phyloP scores from a whole-genome alignment of 2,888 invertebrate genomes.

The Gymnoscelis rufifasciata region DNA sequence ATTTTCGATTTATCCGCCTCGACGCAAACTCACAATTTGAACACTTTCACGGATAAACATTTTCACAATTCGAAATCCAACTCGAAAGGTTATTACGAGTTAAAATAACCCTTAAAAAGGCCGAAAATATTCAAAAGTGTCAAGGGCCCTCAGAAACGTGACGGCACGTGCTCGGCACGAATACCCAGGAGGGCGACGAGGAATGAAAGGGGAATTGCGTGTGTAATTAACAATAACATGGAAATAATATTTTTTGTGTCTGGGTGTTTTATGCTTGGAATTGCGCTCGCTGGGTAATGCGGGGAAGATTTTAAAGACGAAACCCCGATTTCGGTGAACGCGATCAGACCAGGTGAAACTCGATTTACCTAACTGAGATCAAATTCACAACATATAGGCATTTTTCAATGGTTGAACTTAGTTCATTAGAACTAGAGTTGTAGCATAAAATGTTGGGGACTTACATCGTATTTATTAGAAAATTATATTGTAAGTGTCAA shows the following conservation, averaged over 20 bases:
- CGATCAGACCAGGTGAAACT: too few relatives aligned
- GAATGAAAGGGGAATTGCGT: background rate
- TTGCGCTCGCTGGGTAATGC: background rate
- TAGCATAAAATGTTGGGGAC: too few relatives aligned
- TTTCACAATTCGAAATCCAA: slow-evolving; percentile 4
- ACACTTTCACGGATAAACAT: background rate
- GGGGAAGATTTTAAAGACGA: too few relatives aligned
- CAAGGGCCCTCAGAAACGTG: slow-evolving; percentile 1
- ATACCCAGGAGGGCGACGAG: background rate
- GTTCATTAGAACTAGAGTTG: too few relatives aligned
- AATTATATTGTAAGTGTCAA: too few relatives aligned
- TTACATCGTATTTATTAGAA: too few relatives aligned
- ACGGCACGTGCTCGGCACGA: background rate
- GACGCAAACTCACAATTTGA: too few relatives aligned
- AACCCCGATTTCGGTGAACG: too few relatives aligned
- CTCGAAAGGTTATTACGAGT: background rate
- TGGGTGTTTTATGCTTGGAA: background rate
- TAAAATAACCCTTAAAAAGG: slow-evolving; percentile 1
- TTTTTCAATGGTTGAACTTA: too few relatives aligned
- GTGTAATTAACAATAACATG: background rate
- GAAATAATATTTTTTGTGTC: background rate
- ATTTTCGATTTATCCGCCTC: too few relatives aligned
- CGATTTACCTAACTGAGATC: too few relatives aligned
- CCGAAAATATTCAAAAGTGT: slow-evolving; percentile 1
- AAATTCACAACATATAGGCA: too few relatives aligned